Evolutionary conservation across 2,888 invertebrate genomes (phyloP).

Genomic region (Hemistola chrysoprasaria): DNA sequence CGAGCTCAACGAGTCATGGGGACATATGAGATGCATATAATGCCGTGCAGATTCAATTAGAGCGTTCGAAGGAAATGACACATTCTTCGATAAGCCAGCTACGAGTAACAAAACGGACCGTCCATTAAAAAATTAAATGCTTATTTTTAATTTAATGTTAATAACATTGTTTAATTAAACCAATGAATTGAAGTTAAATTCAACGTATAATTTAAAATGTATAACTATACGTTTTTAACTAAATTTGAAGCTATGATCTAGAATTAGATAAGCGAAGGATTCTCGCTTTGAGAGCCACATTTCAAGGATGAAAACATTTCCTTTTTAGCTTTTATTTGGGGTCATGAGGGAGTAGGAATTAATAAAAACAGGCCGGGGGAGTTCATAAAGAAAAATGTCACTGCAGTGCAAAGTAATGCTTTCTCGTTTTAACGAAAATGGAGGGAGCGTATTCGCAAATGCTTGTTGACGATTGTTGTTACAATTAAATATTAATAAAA

Average conservation of each 20-base stretch:
- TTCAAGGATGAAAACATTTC: constrained; percentile 48
- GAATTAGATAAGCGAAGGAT: constrained; percentile 27
- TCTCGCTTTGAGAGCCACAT: constrained; percentile 26
- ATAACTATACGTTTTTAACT: constrained; percentile 7
- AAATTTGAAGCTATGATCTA: constrained; percentile 12
- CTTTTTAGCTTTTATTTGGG: constrained; percentile 54
- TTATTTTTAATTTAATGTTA: no score
- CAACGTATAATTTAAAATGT: no score
- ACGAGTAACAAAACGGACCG: no score
- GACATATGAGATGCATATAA: no score
- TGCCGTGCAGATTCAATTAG: no score
- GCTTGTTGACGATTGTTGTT: constrained; percentile 23
- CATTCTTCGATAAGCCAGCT: no score
- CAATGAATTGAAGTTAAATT: no score
- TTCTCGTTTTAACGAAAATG: constrained; percentile 46
- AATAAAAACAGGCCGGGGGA: constrained; percentile 64
- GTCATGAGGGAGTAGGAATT: constrained; percentile 53
- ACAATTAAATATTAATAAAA: not conserved
- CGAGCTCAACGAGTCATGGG: no score
- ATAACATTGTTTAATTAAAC: no score
- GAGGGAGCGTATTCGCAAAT: constrained; percentile 32
- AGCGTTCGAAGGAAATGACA: no score
- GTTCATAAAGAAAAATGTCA: constrained; percentile 74
- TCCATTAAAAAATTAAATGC: no score
- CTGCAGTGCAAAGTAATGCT: constrained; percentile 65